Percentiles rank a stretch among this genome's conserved stretches.
Conservation (phyloP, 2,888 invertebrate genomes). For the Artemia sinica region DNA sequence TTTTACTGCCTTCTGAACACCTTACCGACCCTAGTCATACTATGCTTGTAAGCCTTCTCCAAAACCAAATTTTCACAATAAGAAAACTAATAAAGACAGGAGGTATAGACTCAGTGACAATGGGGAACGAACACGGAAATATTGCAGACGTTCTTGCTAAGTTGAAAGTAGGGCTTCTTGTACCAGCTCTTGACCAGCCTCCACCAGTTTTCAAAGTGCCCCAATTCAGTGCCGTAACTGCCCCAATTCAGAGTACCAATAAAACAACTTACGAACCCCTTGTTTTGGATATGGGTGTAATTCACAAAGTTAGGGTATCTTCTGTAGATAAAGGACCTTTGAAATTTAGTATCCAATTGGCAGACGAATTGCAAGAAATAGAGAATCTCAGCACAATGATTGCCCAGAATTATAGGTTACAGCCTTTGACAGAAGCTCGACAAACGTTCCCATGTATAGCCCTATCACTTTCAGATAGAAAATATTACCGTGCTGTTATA, state of each 20-base stretch:
- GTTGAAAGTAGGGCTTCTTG: neutral
- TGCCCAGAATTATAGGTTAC: neutral
- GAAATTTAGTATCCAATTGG: constrained; percentile 17
- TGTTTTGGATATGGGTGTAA: neutral
- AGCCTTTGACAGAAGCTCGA: neutral
- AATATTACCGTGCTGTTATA: constrained; percentile 16
- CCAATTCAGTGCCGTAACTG: neutral
- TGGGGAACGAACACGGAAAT: neutral
- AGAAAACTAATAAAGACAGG: neutral
- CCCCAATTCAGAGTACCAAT: neutral
- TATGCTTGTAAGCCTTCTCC: neutral
- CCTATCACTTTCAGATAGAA: constrained; percentile 3
- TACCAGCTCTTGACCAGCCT: neutral
- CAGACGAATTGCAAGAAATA: neutral
- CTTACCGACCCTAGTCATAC: neutral
- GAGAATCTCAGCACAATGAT: neutral
- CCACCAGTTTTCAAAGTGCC: neutral
- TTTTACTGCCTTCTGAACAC: neutral
- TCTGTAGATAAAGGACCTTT: constrained; percentile 17
- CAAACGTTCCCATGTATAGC: constrained; percentile 16
- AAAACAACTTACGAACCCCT: neutral
- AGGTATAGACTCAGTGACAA: neutral
- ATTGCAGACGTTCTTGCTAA: neutral
- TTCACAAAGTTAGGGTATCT: constrained; percentile 15
- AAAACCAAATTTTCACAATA: neutral